phyloP scores from a whole-genome alignment of 2,113 vertebrate genomes.

The Elephas maximus region DNA sequence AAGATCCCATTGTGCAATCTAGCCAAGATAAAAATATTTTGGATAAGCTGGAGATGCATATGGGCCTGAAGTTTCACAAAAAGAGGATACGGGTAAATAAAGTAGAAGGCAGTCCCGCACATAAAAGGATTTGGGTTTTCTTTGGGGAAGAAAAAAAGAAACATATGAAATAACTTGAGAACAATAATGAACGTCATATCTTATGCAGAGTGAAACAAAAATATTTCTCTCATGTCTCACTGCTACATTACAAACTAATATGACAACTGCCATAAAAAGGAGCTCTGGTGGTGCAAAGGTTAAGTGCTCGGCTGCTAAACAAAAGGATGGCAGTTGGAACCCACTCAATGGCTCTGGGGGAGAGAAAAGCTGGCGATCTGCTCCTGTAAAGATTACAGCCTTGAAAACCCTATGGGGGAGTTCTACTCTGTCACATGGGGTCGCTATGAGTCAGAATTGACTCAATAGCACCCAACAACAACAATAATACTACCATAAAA shows the following conservation, averaged over 20 bases:
- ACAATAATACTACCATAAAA: neutral
- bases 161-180: constrained; percentile 40
- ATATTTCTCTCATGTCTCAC: constrained; percentile 46
- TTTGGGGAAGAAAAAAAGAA: neutral
- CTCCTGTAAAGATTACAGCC: neutral
- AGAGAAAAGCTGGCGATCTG: neutral
- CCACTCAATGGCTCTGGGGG: neutral
- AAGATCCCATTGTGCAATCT: constrained; percentile 34
- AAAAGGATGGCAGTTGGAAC: neutral
- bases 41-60: neutral
- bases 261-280: neutral
- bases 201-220: constrained; percentile 21
- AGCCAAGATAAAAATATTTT: constrained; percentile 46
- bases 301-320: neutral
- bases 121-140: constrained; percentile 44
- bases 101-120: neutral
- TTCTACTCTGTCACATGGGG: neutral
- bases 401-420: neutral
- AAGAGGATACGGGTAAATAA: neutral
- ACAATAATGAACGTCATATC: constrained; percentile 39
- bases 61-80: neutral
- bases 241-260: constrained; percentile 15
- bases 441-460: neutral
- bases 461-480: neutral
- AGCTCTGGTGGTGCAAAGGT: neutral